These are phyloP conservation scores for Amphilophus citrinellus DNA, from an alignment of 2,113 vertebrate genomes.

Conservation along the genomic window DNA sequence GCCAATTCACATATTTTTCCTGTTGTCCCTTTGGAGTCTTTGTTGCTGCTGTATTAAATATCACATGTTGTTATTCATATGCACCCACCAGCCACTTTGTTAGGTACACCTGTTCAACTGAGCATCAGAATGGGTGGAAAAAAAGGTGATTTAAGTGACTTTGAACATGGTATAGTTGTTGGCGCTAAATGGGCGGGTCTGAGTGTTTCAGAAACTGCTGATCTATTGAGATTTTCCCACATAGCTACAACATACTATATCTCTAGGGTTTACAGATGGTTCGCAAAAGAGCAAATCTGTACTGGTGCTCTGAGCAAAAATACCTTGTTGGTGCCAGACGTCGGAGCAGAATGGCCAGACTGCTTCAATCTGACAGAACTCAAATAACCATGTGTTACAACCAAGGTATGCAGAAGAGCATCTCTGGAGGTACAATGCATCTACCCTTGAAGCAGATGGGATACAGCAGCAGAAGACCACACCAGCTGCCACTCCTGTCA, in stretches of 20 bases:
- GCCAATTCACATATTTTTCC: constrained; percentile 10
- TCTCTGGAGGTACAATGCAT: neutral
- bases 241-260: too few species aligned
- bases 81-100: too few species aligned
- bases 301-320: neutral
- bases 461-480: neutral
- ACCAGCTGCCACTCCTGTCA: neutral
- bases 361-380: neutral
- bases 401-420: neutral
- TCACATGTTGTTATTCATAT: neutral
- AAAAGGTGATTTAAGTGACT: neutral
- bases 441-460: neutral
- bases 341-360: neutral
- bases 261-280: neutral
- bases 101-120: too few species aligned
- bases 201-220: neutral
- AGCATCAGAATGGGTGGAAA: neutral
- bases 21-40: neutral
- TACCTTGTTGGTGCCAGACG: neutral
- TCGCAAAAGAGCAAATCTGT: neutral
- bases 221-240: too few species aligned
- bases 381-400: neutral
- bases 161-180: neutral
- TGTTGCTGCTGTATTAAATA: constrained; percentile 10
- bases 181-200: neutral